A percentile compares a stretch with the other conserved stretches of the same genome.
phyloP scores from a whole-genome alignment of 2,113 vertebrate genomes.

The Tamias sibiricus region DNA sequence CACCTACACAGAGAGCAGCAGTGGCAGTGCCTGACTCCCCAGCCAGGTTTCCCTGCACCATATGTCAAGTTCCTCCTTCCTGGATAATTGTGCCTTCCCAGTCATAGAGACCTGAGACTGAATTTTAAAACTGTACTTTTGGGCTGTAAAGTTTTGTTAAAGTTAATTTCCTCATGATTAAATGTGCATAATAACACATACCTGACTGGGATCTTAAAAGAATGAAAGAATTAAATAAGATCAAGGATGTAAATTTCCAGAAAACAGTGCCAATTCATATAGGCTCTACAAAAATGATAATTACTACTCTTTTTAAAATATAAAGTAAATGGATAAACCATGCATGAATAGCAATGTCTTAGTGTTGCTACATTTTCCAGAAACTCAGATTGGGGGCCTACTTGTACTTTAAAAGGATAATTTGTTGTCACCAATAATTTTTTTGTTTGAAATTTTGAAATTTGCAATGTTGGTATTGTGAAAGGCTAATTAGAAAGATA shows the following conservation, averaged over 20 bases:
- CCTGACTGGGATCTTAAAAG: background rate
- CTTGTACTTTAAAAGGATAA: background rate
- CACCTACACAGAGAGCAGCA: too few species aligned
- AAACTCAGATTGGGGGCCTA: background rate
- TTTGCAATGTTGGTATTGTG: too few species aligned
- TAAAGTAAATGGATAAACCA: background rate
- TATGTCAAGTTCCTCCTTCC: background rate
- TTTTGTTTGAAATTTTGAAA: background rate
- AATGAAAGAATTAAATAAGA: slow-evolving; percentile 20
- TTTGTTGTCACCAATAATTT: background rate
- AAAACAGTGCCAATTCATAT: background rate
- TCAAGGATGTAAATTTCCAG: background rate
- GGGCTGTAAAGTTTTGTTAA: background rate
- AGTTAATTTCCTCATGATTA: background rate
- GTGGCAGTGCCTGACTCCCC: too few species aligned
- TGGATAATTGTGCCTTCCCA: background rate
- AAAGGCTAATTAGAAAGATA: slow-evolving; percentile 18
- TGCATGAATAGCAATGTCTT: background rate
- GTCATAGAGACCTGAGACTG: background rate
- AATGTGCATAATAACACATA: background rate
- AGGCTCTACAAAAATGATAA: background rate
- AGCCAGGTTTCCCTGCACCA: background rate
- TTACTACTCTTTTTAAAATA: background rate
- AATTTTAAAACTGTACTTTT: background rate
- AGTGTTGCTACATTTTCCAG: background rate